These are phyloP conservation scores for Choloepus didactylus DNA, from an alignment of 2,797 vertebrate genomes.

Conservation along the genomic window DNA sequence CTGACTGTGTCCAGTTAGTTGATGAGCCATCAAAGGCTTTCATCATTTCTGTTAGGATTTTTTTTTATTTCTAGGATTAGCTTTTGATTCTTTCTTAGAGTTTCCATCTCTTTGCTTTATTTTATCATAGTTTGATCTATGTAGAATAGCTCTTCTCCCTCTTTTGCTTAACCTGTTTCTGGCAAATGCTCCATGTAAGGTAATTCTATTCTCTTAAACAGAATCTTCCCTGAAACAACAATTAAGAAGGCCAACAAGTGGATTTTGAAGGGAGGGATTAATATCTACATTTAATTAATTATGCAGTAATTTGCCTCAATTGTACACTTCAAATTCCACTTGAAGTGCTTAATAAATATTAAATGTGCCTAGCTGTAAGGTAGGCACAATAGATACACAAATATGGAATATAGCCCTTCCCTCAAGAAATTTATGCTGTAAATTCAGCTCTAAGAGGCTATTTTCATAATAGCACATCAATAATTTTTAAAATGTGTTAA, in stretches of 20 bases:
- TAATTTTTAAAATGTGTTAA: constrained; percentile 29
- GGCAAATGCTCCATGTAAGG: neutral
- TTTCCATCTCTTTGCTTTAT: too few relatives aligned
- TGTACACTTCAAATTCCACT: neutral
- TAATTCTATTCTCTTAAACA: neutral
- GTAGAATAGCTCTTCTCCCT: neutral
- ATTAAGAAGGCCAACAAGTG: neutral
- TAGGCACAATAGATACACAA: neutral
- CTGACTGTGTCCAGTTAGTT: too few relatives aligned
- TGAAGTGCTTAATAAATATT: neutral
- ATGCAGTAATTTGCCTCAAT: neutral
- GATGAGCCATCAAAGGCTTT: too few relatives aligned
- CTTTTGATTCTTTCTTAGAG: too few relatives aligned
- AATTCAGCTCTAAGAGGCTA: neutral
- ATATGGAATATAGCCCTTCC: neutral
- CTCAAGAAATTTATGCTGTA: neutral
- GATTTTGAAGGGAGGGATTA: constrained; percentile 10
- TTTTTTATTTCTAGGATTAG: too few relatives aligned
- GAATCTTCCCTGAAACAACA: neutral
- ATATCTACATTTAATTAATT: neutral
- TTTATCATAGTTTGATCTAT: neutral
- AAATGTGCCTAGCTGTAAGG: neutral
- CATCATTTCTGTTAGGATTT: too few relatives aligned
- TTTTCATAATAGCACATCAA: constrained; percentile 32
- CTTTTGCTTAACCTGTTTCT: neutral